Base-by-base conservation (phyloP, 2,113 vertebrate species). In the Paramisgurnus dabryanus region DNA sequence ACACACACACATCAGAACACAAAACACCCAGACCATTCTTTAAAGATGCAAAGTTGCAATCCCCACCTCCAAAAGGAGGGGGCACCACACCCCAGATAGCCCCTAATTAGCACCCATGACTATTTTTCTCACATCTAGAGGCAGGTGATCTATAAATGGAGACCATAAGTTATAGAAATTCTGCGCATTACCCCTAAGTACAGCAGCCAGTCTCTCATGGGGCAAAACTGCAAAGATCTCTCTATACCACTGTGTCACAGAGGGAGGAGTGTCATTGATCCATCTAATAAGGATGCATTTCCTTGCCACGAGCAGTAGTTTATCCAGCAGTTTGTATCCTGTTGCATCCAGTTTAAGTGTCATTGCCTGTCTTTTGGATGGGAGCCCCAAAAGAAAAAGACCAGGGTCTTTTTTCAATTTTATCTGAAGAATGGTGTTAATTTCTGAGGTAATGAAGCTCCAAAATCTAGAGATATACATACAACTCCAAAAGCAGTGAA, bases 201-300 rank as follows among this genome's bases (percentile, higher is more conserved):
- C 15, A 15, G 41, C 58, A 27, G 5, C 40, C 4, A 63, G n/a
- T 41, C 41, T 27, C 45, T 63, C n/a, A 15, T 15, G 18, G 7
- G 40, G 13, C 6, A 41, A 17, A n/a, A 41, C n/a, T 0, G 6
- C 22, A 22, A 7, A 61, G 1, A 61, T 27, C 11, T 60, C 53
- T 43, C 3, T 47, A 27, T 45, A 61, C 17, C 71, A 61, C 11
- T 61, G 71, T 27, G 72, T 61, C 12, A 75, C 71, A 75, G 58
- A 63, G 12, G 9, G n/a, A 7, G 58, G 41, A 27, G 6, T 7
- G 3, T 73, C 18, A 57, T 22, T 45, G 1, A 73, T 22, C 57
- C 71, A 60, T 43, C 41, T 7, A 13, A 17, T 22, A 60, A 61
- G 57, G 43, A 61, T 61, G 18, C 9, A 61, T 27, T 61, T 74